Conservation (phyloP, 1,140 invertebrate genomes). For the honey bee (Apis mellifera) region DNA sequence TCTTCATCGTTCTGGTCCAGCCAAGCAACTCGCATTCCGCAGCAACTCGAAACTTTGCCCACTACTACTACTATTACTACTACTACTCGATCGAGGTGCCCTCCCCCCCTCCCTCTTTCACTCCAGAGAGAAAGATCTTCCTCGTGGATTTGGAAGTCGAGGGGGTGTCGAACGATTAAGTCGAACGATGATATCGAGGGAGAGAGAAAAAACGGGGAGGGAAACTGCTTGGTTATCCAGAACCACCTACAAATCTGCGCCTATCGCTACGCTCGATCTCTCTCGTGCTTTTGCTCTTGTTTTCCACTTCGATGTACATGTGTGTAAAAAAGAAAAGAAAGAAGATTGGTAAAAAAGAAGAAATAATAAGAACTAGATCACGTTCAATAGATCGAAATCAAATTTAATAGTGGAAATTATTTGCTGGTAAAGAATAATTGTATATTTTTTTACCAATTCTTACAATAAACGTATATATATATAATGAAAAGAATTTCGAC, state of each 20-base stretch:
- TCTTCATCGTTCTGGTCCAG: background rate
- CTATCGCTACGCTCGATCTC: conserved; percentile 75
- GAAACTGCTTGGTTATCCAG: conserved; percentile 73
- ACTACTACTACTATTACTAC: too few relatives aligned
- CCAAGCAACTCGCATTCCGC: conserved; percentile 63
- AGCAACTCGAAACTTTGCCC: conserved; percentile 62
- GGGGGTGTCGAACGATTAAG: conserved; percentile 55
- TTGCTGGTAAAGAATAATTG: too few relatives aligned
- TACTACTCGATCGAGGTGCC: too few relatives aligned
- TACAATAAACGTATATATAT: too few relatives aligned
- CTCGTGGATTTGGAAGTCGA: background rate
- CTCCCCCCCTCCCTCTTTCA: too few relatives aligned
- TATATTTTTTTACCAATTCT: too few relatives aligned
- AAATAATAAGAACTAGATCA: too few relatives aligned
- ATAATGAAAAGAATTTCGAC: too few relatives aligned
- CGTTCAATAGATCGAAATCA: too few relatives aligned
- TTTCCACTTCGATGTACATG: conserved; percentile 40
- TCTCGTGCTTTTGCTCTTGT: conserved; percentile 71
- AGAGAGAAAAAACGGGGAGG: conserved; percentile 20
- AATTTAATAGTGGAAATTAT: too few relatives aligned
- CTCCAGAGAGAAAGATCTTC: too few relatives aligned
- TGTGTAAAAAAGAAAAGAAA: background rate
- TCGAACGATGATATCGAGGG: conserved; percentile 12
- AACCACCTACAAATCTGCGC: conserved; percentile 77
- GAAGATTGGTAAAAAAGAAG: background rate